Evolutionary conservation across 2,888 invertebrate species (phyloP).

Genomic region (Stegana nigrithorax): DNA sequence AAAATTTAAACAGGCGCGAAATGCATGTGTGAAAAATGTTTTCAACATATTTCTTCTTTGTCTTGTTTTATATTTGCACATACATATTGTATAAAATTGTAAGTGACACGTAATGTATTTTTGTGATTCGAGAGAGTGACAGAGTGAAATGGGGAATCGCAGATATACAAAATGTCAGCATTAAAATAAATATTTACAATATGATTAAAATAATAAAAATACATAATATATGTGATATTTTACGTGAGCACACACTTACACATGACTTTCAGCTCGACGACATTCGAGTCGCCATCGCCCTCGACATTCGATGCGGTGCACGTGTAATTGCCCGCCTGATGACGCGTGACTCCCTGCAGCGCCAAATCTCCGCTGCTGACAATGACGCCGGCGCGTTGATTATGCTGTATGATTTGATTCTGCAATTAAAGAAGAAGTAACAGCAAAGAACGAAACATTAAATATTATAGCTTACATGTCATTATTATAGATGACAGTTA

Average conservation of each 20-base stretch:
- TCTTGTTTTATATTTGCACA: background rate
- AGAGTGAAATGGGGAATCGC: no score
- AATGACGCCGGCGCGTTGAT: conserved; percentile 87
- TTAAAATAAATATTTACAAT: background rate
- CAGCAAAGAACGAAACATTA: conserved; percentile 8
- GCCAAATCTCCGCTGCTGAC: conserved; percentile 86
- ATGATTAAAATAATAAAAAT: background rate
- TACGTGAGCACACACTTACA: no score
- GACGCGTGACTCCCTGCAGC: conserved; percentile 81
- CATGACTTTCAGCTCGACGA: conserved; percentile 86
- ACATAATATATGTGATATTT: background rate
- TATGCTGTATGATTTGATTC: conserved; percentile 87
- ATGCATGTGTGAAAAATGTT: conserved; percentile 30
- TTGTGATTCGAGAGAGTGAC: no score
- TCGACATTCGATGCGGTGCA: conserved; percentile 93
- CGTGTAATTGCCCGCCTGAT: conserved; percentile 87
- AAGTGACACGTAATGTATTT: no score
- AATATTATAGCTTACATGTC: background rate
- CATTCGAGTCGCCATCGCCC: conserved; percentile 87
- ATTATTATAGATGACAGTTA: background rate
- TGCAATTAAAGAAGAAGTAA: conserved; percentile 66
- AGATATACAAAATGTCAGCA: background rate
- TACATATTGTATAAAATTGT: no score
- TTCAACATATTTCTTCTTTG: conserved; percentile 25
- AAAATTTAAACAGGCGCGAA: background rate